A percentile compares a stretch with the other conserved stretches of the same genome.
Conservation (phyloP, 2,113 vertebrate species). For the Eublepharis macularius region DNA sequence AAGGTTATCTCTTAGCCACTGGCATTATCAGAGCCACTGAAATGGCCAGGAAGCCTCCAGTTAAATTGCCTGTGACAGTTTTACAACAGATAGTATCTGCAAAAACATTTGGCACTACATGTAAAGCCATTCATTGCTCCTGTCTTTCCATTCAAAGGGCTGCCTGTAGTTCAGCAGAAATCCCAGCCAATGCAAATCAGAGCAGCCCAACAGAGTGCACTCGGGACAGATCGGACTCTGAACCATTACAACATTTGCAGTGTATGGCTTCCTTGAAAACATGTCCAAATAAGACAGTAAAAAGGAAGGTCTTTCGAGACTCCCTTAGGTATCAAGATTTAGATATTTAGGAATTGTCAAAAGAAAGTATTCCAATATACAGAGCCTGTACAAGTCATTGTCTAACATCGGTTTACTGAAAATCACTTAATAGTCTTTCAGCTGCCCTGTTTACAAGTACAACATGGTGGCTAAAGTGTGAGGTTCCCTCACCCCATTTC, state of each 20-base stretch:
- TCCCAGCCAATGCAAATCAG: fast-evolving
- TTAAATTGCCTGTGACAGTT: slow-evolving; percentile 63
- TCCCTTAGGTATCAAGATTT: neutral
- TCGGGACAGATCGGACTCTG: neutral
- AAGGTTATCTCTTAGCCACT: slow-evolving; percentile 40
- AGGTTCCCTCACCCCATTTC: neutral
- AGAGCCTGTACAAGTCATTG: neutral
- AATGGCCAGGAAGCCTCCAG: slow-evolving; percentile 46
- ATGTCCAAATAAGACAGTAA: neutral
- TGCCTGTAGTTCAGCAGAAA: fast-evolving
- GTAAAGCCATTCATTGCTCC: slow-evolving; percentile 4
- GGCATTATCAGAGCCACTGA: slow-evolving; percentile 61
- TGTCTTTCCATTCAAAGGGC: neutral
- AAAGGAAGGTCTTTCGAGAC: neutral
- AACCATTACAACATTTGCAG: fast-evolving
- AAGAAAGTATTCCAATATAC: neutral
- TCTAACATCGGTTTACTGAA: neutral
- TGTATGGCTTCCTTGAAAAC: neutral
- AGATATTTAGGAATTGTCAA: neutral
- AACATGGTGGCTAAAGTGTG: neutral
- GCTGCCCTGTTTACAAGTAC: neutral
- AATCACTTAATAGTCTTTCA: neutral
- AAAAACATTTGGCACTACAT: neutral
- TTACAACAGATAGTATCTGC: slow-evolving; percentile 61
- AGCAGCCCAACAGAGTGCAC: neutral